phyloP scores from a whole-genome alignment of 2,888 invertebrate species.

The Xanthorhoe designata region DNA sequence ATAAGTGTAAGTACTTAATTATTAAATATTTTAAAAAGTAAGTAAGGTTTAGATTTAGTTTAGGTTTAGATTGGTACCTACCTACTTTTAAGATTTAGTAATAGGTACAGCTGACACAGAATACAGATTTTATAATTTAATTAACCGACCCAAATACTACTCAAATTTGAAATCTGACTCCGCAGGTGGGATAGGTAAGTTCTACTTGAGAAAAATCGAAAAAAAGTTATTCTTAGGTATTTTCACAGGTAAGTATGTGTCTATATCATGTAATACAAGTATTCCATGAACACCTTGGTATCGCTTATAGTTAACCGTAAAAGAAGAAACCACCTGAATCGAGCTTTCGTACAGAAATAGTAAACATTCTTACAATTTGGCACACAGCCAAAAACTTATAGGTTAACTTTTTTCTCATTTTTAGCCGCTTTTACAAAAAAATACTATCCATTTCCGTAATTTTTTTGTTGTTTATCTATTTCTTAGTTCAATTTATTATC shows the following conservation, averaged over 20 bases:
- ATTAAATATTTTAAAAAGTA: too few relatives aligned
- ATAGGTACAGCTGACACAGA: too few relatives aligned
- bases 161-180: background rate
- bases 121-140: too few relatives aligned
- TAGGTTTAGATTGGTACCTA: too few relatives aligned
- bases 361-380: conserved; percentile 75
- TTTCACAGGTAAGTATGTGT: background rate
- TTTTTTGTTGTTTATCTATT: background rate
- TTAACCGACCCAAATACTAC: too few relatives aligned
- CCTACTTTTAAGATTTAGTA: too few relatives aligned
- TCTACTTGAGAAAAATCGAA: too few relatives aligned
- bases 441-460: background rate
- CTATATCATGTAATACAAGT: conserved; percentile 33
- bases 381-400: conserved; percentile 67
- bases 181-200: background rate
- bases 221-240: too few relatives aligned
- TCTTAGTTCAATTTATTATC: background rate
- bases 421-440: conserved; percentile 20
- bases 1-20: too few relatives aligned
- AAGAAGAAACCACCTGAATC: conserved; percentile 73
- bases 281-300: conserved; percentile 45
- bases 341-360: conserved; percentile 79
- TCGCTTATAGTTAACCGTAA: conserved; percentile 65
- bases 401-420: conserved; percentile 66
- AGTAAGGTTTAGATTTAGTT: too few relatives aligned